A percentile compares a stretch with the other conserved stretches of the same genome.
Evolutionary conservation across 53 echinoderm and acorn worm species (phyloP).

Genomic region (Luidia sarsii): DNA sequence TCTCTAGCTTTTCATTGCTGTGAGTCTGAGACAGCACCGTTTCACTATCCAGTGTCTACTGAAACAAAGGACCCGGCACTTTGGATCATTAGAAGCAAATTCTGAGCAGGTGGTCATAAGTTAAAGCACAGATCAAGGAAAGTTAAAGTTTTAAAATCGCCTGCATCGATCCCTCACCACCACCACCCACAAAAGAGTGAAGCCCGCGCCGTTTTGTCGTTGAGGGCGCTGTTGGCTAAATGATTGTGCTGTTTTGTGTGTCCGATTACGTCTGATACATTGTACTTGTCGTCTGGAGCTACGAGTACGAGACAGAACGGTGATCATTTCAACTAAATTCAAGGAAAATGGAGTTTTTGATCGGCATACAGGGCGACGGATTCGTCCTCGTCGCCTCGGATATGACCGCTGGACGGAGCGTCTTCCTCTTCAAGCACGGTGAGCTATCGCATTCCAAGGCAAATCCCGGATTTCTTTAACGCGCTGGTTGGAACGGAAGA

Average conservation of each 20-base stretch:
- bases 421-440: conserved; percentile 96
- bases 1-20: too few species aligned
- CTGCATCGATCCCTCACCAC: too few species aligned
- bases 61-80: too few species aligned
- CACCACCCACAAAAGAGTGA: too few species aligned
- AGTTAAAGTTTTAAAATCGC: too few species aligned
- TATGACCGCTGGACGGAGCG: conserved; percentile 93
- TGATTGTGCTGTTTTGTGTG: conserved; percentile 23
- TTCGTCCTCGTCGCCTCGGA: conserved; percentile 93
- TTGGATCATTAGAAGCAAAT: too few species aligned
- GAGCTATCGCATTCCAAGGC: not conserved
- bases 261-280: not conserved
- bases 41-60: too few species aligned
- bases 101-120: too few species aligned
- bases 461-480: not conserved
- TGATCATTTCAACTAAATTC: not conserved
- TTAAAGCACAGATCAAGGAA: too few species aligned
- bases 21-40: too few species aligned
- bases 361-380: conserved; percentile 93
- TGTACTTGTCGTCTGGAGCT: too few species aligned
- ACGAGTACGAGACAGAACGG: not conserved
- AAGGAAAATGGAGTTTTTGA: conserved; percentile 87
- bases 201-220: not conserved
- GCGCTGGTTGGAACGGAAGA: not conserved
- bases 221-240: conserved; percentile 15